Evolutionary conservation across 2,888 invertebrate species (phyloP), one percentile per base, ranked within the genome.

Genomic region (Kryphioiulus occultus): DNA sequence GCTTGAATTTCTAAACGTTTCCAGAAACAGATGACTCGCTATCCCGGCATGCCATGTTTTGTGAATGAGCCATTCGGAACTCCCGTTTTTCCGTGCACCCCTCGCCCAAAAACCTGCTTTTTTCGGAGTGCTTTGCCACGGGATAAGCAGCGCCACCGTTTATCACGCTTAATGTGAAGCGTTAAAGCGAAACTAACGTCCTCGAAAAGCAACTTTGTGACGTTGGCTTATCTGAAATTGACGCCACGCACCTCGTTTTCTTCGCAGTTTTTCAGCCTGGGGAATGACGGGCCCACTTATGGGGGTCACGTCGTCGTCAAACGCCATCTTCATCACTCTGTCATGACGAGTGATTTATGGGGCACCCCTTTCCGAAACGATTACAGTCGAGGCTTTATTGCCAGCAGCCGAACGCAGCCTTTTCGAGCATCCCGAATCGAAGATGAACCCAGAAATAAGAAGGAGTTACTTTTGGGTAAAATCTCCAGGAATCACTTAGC

Each of bases 51-150:
- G 78, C 78, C 22, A 10, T 22, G 78, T 78, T 78, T 78, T 78
- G 78, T 78, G 78, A 78, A 78, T 78, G 78, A 78, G 78, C 78
- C 78, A 78, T 78, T 12, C 78, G 26, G 19, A 68, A 68, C n/a
- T 22, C 26, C 26, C 1, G 30, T 44, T 44, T 44, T 53, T 12
- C 4, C 78, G 26, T 22, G 9, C 78, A 4, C 78, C 22, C 10
- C 68, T 2, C 78, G 4, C 15, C 22, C 10, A 30, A 78, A 78
- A 15, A 78, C 35, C 7, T 26, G 30, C 30, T 78, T 78, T 30
- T 78, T 78, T 30, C 30, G 30, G 30, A 78, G 78, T 78, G n/a
- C n/a, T n/a, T n/a, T n/a, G n/a, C n/a, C n/a, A n/a, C n/a, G 78
- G 78, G 78, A 30, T 78, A 78, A 30, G 30, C 30, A 78, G 78